Conservation (phyloP, 2,797 vertebrate genomes). For the Naso thynnoides region DNA sequence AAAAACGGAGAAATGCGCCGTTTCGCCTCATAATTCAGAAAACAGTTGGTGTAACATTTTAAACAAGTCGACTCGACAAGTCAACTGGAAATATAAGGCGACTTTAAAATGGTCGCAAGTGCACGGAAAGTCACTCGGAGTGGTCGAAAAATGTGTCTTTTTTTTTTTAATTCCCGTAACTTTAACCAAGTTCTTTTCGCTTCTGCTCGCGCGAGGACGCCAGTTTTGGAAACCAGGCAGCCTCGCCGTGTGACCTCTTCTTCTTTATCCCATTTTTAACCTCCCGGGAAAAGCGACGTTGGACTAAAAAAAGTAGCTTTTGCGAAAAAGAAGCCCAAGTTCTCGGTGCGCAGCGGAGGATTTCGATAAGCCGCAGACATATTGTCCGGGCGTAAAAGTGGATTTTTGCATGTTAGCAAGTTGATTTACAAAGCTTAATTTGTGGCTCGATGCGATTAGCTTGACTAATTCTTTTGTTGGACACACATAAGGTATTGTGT, state of each 20-base stretch:
- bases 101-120: slow-evolving; percentile 69
- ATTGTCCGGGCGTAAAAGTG: slow-evolving; percentile 69
- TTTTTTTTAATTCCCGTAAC: slow-evolving; percentile 55
- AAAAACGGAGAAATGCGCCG: slow-evolving; percentile 43
- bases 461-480: slow-evolving; percentile 80
- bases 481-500: slow-evolving; percentile 61
- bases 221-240: not conserved
- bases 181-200: slow-evolving; percentile 67
- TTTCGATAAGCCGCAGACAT: slow-evolving; percentile 53
- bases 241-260: slow-evolving; percentile 16
- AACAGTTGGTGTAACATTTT: slow-evolving; percentile 21
- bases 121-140: slow-evolving; percentile 70
- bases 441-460: slow-evolving; percentile 71
- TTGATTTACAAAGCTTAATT: slow-evolving; percentile 63
- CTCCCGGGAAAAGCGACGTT: slow-evolving; percentile 11
- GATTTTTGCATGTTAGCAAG: slow-evolving; percentile 57
- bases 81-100: slow-evolving; percentile 17
- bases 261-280: slow-evolving; percentile 11
- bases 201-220: slow-evolving; percentile 19
- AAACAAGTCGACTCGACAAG: slow-evolving; percentile 37
- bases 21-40: slow-evolving; percentile 6
- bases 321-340: slow-evolving; percentile 53
- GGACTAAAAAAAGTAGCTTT: slow-evolving; percentile 51
- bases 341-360: slow-evolving; percentile 65
- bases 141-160: slow-evolving; percentile 24